These are phyloP conservation scores for Oreocharis arfaki DNA, from an alignment of 2,113 vertebrate species.

Conservation along the genomic window DNA sequence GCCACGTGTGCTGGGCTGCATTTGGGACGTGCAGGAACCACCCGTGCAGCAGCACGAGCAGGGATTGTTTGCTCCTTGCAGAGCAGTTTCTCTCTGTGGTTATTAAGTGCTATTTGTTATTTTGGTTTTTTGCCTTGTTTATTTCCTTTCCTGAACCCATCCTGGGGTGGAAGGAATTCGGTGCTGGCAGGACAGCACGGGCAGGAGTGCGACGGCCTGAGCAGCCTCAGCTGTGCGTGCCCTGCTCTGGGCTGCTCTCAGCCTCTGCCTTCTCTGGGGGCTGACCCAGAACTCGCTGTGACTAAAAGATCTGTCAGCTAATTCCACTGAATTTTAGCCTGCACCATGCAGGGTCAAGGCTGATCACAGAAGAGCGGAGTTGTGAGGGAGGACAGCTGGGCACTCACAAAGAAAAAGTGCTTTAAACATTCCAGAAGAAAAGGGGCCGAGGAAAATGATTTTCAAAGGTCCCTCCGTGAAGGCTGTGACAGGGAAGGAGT, in stretches of 20 bases:
- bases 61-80: neutral
- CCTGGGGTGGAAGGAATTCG: neutral
- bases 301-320: neutral
- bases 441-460: neutral
- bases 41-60: neutral
- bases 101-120: neutral
- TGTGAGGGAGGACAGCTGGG: neutral
- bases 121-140: neutral
- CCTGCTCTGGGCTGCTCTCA: neutral
- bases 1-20: accelerated
- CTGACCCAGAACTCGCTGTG: neutral
- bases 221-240: neutral
- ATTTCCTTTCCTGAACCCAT: neutral
- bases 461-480: neutral
- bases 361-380: neutral
- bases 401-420: neutral
- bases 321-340: neutral
- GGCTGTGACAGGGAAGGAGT: neutral
- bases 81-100: neutral
- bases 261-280: neutral
- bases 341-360: neutral
- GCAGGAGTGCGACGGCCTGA: neutral
- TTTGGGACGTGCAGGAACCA: neutral
- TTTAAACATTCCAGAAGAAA: slow-evolving; percentile 5
- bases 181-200: neutral